These are phyloP conservation scores for Brachycybe producta DNA, from an alignment of 2,888 invertebrate genomes.

Conservation along the genomic window DNA sequence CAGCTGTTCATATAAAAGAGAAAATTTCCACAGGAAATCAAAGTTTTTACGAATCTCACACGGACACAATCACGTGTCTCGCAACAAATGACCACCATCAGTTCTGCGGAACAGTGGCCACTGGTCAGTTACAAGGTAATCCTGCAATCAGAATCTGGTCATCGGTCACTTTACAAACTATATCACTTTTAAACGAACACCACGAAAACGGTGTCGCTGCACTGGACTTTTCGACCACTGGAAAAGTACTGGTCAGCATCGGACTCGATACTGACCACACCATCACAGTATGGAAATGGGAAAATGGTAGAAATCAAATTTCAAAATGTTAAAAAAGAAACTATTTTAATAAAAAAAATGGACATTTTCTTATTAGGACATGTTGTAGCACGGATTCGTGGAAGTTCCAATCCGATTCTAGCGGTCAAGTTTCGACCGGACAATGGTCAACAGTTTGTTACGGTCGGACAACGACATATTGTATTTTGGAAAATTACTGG, in stretches of 20 bases:
- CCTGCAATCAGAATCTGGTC: slow-evolving; percentile 38
- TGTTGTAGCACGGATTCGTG: neutral
- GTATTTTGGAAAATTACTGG: slow-evolving; percentile 38
- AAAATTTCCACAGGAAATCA: slow-evolving; percentile 44
- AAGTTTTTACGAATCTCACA: slow-evolving; percentile 62
- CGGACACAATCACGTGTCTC: slow-evolving; percentile 61
- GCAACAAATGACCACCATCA: slow-evolving; percentile 38
- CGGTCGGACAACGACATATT: slow-evolving; percentile 37
- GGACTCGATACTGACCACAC: slow-evolving; percentile 36
- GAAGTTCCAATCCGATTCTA: slow-evolving; percentile 7
- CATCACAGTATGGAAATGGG: slow-evolving; percentile 39
- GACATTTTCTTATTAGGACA: neutral
- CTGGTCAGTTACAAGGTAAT: slow-evolving; percentile 35
- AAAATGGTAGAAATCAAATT: slow-evolving; percentile 35
- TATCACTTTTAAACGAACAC: slow-evolving; percentile 35
- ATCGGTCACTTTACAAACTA: slow-evolving; percentile 28
- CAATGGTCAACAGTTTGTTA: slow-evolving; percentile 32
- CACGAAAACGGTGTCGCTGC: slow-evolving; percentile 33
- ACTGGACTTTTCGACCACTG: slow-evolving; percentile 33
- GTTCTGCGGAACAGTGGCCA: slow-evolving; percentile 28
- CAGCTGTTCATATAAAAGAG: neutral
- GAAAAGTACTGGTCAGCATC: slow-evolving; percentile 33
- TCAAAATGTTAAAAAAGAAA: slow-evolving; percentile 17
- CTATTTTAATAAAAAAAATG: neutral
- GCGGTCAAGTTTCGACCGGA: slow-evolving; percentile 27